phyloP scores from a whole-genome alignment of 2,113 vertebrate genomes.

The Dipodomys stephensi region DNA sequence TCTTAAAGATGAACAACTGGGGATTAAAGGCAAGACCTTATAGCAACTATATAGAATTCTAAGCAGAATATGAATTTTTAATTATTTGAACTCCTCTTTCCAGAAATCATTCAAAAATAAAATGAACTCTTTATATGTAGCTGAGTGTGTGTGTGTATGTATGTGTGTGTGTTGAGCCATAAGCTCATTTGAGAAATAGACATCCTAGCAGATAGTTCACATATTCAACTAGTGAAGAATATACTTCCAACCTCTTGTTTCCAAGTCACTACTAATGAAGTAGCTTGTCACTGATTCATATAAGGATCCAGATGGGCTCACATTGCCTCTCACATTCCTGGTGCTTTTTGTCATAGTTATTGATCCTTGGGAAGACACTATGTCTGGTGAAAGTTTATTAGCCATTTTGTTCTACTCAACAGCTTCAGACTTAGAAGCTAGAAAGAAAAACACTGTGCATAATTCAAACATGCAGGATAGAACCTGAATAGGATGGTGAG shows the following conservation, averaged over 20 bases:
- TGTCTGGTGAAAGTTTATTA: constrained; percentile 24
- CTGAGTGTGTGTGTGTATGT: background rate
- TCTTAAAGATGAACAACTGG: no score
- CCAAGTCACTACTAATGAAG: background rate
- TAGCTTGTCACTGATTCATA: background rate
- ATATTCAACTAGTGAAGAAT: background rate
- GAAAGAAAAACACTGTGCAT: constrained; percentile 49
- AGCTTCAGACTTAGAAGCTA: background rate
- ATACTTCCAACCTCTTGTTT: background rate
- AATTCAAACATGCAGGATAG: constrained; percentile 50
- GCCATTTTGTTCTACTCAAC: constrained; percentile 31
- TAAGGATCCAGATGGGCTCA: background rate
- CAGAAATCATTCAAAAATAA: constrained; percentile 7
- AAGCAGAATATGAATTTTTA: background rate
- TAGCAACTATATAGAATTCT: background rate
- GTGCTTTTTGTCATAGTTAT: constrained; percentile 38
- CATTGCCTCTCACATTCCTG: background rate
- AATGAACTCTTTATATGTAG: background rate
- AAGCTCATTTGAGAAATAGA: background rate
- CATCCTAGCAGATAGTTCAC: background rate
- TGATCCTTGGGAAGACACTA: background rate
- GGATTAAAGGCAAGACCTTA: background rate
- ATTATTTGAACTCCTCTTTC: background rate
- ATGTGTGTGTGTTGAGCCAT: background rate
- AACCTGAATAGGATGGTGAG: constrained; percentile 13